These are phyloP conservation scores for Erebia ligea DNA, from an alignment of 2,888 invertebrate genomes.

Conservation along the genomic window DNA sequence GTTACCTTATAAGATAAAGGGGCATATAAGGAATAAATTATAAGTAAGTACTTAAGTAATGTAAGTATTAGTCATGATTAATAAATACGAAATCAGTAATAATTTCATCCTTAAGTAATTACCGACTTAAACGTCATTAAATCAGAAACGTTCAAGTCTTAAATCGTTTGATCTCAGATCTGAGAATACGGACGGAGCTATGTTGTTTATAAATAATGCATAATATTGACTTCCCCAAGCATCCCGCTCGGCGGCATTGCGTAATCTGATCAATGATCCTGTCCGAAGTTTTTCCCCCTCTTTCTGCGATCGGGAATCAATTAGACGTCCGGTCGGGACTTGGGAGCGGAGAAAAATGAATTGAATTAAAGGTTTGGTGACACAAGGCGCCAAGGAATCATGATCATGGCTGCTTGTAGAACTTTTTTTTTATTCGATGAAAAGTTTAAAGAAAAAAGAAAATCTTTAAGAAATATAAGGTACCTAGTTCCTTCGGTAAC, in stretches of 20 bases:
- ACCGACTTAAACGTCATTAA: neutral
- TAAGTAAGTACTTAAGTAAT: too few relatives aligned
- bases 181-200: constrained; percentile 46
- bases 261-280: constrained; percentile 80
- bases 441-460: too few relatives aligned
- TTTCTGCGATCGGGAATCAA: constrained; percentile 65
- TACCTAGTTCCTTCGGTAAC: too few relatives aligned
- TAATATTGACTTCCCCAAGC: constrained; percentile 64
- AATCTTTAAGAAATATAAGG: too few relatives aligned
- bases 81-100: too few relatives aligned
- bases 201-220: constrained; percentile 70
- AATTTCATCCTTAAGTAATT: too few relatives aligned
- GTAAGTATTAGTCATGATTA: too few relatives aligned
- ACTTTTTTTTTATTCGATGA: too few relatives aligned
- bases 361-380: constrained; percentile 28
- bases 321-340: constrained; percentile 62
- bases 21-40: too few relatives aligned
- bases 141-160: neutral
- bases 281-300: constrained; percentile 56
- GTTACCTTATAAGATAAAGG: too few relatives aligned
- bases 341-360: constrained; percentile 55
- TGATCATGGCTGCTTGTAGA: too few relatives aligned
- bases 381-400: too few relatives aligned
- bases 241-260: constrained; percentile 79
- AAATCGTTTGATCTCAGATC: constrained; percentile 33